Base-by-base conservation (phyloP, 23 tunicate species). In the Oikopleura dioica region DNA sequence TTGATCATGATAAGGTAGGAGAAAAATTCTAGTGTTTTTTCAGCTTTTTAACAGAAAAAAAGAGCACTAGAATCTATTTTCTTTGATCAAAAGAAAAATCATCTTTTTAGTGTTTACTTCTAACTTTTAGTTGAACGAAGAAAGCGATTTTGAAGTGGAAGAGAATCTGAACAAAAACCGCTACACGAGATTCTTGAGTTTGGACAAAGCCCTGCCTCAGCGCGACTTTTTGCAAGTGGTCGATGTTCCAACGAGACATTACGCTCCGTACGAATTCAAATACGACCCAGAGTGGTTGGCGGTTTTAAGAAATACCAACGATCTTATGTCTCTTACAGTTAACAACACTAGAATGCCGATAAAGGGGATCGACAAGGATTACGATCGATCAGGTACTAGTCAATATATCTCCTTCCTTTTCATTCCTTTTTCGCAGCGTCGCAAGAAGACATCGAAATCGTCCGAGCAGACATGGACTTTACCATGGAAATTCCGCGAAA, bases 201-300 rank as follows among this genome's bases (percentile, higher is more conserved):
- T 91, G 26, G 97, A 91, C 75, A 91, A 91, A 50, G 85, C 92
- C 68, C 59, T 91, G 50, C 97, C 97, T 50, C 77, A 77, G 68
- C 59, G 97, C 36, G 84, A 86, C 26, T 91, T 91, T 76, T 58
- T 91, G 1, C 97, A 91, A 91, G 85, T 91, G 23, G 21, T 91
- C 32, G 75, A 85, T 24, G 63, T 91, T 32, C 78, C 76, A 31
- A 35, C 76, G 0, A 37, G 67, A 0, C 82, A 83, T 0, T 59
- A 78, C 68, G 55, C 77, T 37, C 35, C 77, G 75, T 79, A 86
- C 83, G 35, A 37, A 23, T 75, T 31, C n/a, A 75, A 75, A 4
- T 91, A 91, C 51, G 97, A 91, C 77, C 81, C 94, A 0, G 97
- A 91, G 75, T 91, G 97, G 97, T 80, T 91, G 35, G 91, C 97